Conservation (phyloP, 2,113 vertebrate species). For the Neodontobutis hainanensis region DNA sequence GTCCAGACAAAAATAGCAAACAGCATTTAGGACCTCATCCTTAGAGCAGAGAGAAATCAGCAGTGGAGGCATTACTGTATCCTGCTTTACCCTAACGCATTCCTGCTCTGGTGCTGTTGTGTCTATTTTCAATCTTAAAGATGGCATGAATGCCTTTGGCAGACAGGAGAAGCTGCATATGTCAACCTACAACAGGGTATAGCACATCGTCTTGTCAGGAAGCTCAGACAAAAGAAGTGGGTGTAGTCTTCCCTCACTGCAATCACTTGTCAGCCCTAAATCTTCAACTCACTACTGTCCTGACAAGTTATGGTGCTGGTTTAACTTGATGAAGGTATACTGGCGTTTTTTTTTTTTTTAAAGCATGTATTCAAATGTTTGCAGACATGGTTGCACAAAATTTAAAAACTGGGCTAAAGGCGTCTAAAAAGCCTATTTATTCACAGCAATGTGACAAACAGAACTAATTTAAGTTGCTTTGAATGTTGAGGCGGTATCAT, state of each 20-base stretch:
- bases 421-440: slow-evolving; percentile 3
- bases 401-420: background rate
- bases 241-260: slow-evolving; percentile 71
- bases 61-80: slow-evolving; percentile 27
- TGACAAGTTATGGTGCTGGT: slow-evolving; percentile 73
- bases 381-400: slow-evolving; percentile 3
- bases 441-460: slow-evolving; percentile 9
- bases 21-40: slow-evolving; percentile 21
- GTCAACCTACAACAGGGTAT: slow-evolving; percentile 66
- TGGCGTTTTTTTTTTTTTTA: slow-evolving; percentile 49
- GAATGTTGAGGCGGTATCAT: slow-evolving; percentile 47
- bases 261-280: slow-evolving; percentile 79
- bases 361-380: slow-evolving; percentile 48
- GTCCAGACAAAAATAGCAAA: slow-evolving; percentile 53
- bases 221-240: slow-evolving; percentile 71
- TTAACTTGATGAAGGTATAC: slow-evolving; percentile 70
- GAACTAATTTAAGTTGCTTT: slow-evolving; percentile 40
- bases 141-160: slow-evolving; percentile 58
- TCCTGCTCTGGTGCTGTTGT: slow-evolving; percentile 37
- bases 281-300: slow-evolving; percentile 67
- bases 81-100: slow-evolving; percentile 29
- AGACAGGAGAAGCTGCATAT: slow-evolving; percentile 35
- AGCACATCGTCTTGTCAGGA: slow-evolving; percentile 48
- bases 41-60: slow-evolving; percentile 21
- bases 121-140: slow-evolving; percentile 62